Evolutionary conservation across 2,888 invertebrate genomes (phyloP).

Genomic region (Drosophila nigricruria): DNA sequence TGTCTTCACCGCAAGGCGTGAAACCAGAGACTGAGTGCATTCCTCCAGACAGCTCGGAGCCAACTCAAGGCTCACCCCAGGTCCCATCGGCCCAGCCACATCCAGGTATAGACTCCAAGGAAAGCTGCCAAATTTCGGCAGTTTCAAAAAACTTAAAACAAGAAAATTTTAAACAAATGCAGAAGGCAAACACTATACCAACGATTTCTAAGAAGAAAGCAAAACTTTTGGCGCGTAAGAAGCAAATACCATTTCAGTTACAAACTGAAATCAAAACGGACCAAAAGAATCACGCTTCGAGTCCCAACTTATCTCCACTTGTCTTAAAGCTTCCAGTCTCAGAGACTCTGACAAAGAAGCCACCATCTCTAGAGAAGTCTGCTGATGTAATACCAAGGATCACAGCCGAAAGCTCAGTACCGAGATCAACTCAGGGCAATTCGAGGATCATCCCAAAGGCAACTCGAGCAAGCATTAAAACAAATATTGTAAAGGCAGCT

Average conservation of each 20-base stretch:
- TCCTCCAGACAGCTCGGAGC: neutral
- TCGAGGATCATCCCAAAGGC: neutral
- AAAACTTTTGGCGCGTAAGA: neutral
- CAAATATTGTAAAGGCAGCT: too few species aligned
- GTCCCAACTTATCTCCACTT: too few species aligned
- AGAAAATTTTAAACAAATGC: neutral
- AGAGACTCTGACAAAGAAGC: neutral
- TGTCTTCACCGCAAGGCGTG: neutral
- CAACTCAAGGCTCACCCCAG: neutral
- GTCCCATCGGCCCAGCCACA: too few species aligned
- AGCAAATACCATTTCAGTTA: neutral
- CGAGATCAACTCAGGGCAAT: neutral
- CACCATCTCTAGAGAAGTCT: neutral
- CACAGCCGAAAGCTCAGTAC: neutral
- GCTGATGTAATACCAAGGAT: neutral
- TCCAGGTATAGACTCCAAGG: too few species aligned
- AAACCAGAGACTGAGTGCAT: neutral
- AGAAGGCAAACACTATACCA: neutral
- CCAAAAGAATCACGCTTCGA: too few species aligned
- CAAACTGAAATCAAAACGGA: neutral
- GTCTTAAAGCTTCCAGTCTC: neutral
- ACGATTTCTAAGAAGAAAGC: slow-evolving; percentile 4
- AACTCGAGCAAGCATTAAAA: fast-evolving
- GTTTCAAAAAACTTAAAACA: neutral
- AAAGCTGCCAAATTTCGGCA: too few species aligned